A percentile compares a stretch with the other conserved stretches of the same genome.
Conservation (phyloP, 2,888 invertebrate genomes). For the Euzetes globulus region DNA sequence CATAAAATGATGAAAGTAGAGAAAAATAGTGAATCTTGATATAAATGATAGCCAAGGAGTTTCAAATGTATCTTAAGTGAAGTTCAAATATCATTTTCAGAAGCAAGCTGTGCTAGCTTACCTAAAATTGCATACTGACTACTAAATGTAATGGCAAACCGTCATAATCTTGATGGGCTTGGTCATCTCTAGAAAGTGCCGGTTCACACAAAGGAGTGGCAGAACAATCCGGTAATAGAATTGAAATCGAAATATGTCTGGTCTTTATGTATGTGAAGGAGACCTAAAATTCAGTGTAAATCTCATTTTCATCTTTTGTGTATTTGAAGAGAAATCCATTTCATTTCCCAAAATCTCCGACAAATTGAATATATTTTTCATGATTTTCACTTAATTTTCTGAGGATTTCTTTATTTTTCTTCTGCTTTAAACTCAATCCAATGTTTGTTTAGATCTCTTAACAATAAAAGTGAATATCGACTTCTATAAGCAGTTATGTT, state of each 20-base stretch:
- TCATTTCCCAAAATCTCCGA: neutral
- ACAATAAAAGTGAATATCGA: too few relatives aligned
- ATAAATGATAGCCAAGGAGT: too few relatives aligned
- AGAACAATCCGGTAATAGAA: neutral
- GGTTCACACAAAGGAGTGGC: neutral
- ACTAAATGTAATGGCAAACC: too few relatives aligned
- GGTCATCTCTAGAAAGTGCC: neutral
- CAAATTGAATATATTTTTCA: neutral
- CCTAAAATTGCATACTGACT: too few relatives aligned
- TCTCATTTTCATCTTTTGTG: slow-evolving; percentile 16
- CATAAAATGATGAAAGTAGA: too few relatives aligned
- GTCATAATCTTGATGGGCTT: too few relatives aligned
- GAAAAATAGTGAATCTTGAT: too few relatives aligned
- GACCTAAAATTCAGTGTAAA: slow-evolving; percentile 2
- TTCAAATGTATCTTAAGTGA: too few relatives aligned
- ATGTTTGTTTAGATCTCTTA: too few relatives aligned
- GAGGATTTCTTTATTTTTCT: neutral
- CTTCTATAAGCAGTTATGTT: too few relatives aligned
- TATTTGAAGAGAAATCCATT: slow-evolving; percentile 18
- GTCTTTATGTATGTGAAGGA: neutral
- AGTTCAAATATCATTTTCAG: too few relatives aligned
- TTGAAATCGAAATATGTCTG: neutral
- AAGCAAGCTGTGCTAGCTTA: too few relatives aligned
- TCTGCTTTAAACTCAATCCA: neutral
- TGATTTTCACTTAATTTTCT: neutral